These are phyloP conservation scores for Nomada lathburiana DNA, from an alignment of 2,888 invertebrate genomes.

Conservation along the genomic window DNA sequence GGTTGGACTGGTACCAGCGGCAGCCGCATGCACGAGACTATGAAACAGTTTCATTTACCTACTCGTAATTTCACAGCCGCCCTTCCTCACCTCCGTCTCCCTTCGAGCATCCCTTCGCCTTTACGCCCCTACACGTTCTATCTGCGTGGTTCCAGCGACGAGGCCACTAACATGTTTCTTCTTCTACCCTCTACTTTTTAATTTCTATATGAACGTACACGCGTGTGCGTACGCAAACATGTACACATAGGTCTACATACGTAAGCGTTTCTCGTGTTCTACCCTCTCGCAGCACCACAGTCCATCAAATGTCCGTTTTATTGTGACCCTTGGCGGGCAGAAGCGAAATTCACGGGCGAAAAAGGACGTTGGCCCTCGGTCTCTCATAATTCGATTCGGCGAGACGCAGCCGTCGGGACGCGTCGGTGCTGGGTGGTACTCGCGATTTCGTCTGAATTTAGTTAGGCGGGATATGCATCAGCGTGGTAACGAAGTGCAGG, in stretches of 20 bases:
- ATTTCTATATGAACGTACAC: not conserved
- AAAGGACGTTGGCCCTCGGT: constrained; percentile 61
- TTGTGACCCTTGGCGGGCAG: constrained; percentile 62
- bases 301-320: constrained; percentile 69
- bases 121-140: constrained; percentile 11
- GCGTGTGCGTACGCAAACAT: not conserved
- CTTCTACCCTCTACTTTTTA: constrained; percentile 7
- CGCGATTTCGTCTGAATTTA: constrained; percentile 62
- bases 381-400: constrained; percentile 72
- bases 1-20: constrained; percentile 59
- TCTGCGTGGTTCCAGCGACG: constrained; percentile 24
- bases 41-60: constrained; percentile 76
- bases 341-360: constrained; percentile 67
- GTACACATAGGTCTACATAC: not conserved
- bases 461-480: constrained; percentile 48
- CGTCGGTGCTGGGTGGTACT: constrained; percentile 41
- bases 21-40: constrained; percentile 68
- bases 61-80: constrained; percentile 70
- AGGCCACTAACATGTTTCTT: constrained; percentile 45
- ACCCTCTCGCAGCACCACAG: constrained; percentile 22
- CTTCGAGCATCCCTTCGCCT: constrained; percentile 30
- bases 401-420: constrained; percentile 47
- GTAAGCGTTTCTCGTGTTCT: constrained; percentile 5
- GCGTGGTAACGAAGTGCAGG: constrained; percentile 40
- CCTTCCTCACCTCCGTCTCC: constrained; percentile 37